Base-by-base conservation (phyloP, 2,113 vertebrate species). In the Pterocles orientalis region DNA sequence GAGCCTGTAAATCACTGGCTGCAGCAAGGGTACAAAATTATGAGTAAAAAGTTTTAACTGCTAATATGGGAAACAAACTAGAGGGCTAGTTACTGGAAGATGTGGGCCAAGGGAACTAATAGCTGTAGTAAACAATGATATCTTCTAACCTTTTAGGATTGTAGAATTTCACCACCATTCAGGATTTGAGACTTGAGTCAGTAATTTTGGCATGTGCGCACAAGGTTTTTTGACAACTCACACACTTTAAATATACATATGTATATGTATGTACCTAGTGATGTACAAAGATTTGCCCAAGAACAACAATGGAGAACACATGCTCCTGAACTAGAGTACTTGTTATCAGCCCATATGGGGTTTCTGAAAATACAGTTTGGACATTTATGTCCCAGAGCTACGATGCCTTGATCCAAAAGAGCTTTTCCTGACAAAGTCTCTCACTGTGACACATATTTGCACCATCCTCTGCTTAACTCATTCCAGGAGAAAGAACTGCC, bases 81-180 rank as follows among this genome's bases (percentile, higher is more conserved):
- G 34, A 34, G 68, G 9, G 20, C 3, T 57, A 33, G 18, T 48
- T 33, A 43, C 19, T 48, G 20, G 18, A 93, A 77, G n/a, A 70
- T 2, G 23, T 1, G 0, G 11, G 19, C 12, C 25, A 81, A 68
- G 25, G 36, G 3, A 72, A 12, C 8, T 11, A 58, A 76, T 2
- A 92, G 72, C 31, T 29, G 17, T 20, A 53, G 14, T 41, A 12
- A 88, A 41, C 18, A 73, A 17, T 1, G 3, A 6, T 17, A 47
- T 21, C 23, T 65, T 57, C 29, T 50, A 76, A 69, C 16, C 18
- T 85, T 68, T 61, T 19, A 53, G 13, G 39, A 12, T 62, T 62
- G 47, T 47, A 65, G 62, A 78, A 82, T 77, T 87, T 48, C 31
- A 83, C 17, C 21, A n/a, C 16, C 23, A 33, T 83, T 56, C 58